Base-by-base conservation (phyloP, 2,113 vertebrate species). In the Lepisosteus osseus region DNA sequence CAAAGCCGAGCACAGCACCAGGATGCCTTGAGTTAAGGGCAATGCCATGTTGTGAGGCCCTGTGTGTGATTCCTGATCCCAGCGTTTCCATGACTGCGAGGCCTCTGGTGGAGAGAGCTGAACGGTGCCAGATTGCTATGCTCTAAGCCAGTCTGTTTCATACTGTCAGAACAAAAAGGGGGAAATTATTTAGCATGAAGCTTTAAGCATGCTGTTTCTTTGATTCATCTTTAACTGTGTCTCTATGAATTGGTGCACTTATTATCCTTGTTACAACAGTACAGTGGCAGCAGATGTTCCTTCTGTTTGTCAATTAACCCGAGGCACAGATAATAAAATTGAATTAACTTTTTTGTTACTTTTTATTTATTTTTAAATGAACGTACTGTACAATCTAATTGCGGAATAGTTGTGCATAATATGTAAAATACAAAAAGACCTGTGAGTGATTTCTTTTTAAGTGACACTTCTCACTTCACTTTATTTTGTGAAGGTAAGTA, bases 241-340 rank as follows among this genome's bases (percentile, higher is more conserved):
- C 81, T 78, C 76, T 83, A 76, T 85, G 82, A 81, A 83, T 79
- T 83, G 82, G 75, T 81, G 86, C 86, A 87, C 86, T 87, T 88
- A 89, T 90, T 89, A 89, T 87, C 83, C 83, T 83, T 68, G 83
- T 83, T 82, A 89, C 79, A 76, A 81, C 84, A 85, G 86, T 79
- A 79, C 57, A 5, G 70, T 61, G 69, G 78, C 85, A 85, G 84
- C 85, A 90, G 87, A 81, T 88, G 87, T 84, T 87, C 82, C 79
- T 79, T 80, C 80, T 85, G 87, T 82, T 85, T 86, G 83, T 84
- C 85, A 87, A 87, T 89, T 88, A 89, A 90, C 86, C 85, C 81
- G 78, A 79, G 84, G 84, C 86, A 73, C 78, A 78, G 84, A 79
- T 83, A 82, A n/a, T 40, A 15, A 29, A 70, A 70, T 70, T 57